Conservation (phyloP, 2,797 vertebrate species). For the Menidia menidia region DNA sequence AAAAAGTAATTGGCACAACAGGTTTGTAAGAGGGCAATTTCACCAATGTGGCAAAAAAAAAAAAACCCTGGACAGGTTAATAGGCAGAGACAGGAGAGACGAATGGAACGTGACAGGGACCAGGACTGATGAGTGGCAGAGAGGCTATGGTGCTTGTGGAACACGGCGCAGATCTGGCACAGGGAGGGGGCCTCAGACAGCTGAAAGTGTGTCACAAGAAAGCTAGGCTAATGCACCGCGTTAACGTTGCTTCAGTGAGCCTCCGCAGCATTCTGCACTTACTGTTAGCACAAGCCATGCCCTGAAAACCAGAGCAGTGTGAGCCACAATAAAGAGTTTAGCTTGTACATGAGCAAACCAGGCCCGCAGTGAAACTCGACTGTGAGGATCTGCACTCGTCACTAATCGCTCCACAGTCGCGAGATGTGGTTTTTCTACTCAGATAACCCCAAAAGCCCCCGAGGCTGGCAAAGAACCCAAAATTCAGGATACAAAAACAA, state of each 20-base stretch:
- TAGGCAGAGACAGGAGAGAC: constrained; percentile 20
- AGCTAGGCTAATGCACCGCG: constrained; percentile 58
- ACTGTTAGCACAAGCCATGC: constrained; percentile 44
- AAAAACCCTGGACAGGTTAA: constrained; percentile 28
- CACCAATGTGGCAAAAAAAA: constrained; percentile 36
- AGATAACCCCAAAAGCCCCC: constrained; percentile 26
- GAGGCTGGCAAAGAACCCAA: constrained; percentile 9
- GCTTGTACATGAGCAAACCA: constrained; percentile 35
- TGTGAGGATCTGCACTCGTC: constrained; percentile 31
- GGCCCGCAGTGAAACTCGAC: constrained; percentile 36
- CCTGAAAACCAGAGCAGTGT: constrained; percentile 42
- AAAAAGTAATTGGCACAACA: constrained; percentile 13
- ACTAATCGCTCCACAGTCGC: constrained; percentile 40
- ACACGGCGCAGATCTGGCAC: constrained; percentile 44
- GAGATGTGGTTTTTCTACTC: constrained; percentile 10
- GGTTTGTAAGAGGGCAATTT: constrained; percentile 42
- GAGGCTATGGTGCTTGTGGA: constrained; percentile 33
- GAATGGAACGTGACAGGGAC: constrained; percentile 36
- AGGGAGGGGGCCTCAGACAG: constrained; percentile 38
- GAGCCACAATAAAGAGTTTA: constrained; percentile 46
- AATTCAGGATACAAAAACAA: constrained; percentile 23
- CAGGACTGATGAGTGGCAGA: constrained; percentile 30
- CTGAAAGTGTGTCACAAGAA: constrained; percentile 62
- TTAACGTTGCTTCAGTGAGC: constrained; percentile 45
- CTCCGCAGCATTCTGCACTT: constrained; percentile 41